Base-by-base conservation (phyloP, 2,888 invertebrate genomes). In the Rotaria macrura region DNA sequence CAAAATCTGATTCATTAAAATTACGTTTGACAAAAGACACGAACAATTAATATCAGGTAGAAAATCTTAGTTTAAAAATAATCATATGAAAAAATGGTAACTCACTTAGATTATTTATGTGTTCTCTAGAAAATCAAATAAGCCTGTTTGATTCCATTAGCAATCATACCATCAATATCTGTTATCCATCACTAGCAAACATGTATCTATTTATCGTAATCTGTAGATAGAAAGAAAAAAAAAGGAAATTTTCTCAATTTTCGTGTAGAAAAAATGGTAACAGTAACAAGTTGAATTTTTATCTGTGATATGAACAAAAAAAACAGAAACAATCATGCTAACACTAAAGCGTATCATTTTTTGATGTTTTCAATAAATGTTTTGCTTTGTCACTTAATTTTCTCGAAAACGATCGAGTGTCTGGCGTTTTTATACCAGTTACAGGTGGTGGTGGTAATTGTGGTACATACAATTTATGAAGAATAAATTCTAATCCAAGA, bases 331-430 rank as follows among this genome's bases (percentile, higher is more conserved):
- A 49, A 49, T 49, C 49, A 49, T 49, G 14, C 23, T 52, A 52
- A 20, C 1, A 65, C 17, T 65, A 34, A 34, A 65, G 29, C 20
- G 65, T 65, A 17, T 65, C 65, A 34, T 65, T 65, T 0, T 43
- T 79, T 0, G 79, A 40, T 79, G 79, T 25, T n/a, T 79, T 40
- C 14, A 79, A 43, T 25, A 79, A n/a, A 12, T 43, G 14, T n/a
- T 79, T 79, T 43, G 79, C 79, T 43, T 79, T 79, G 43, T 79
- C 79, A 79, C 43, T 43, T n/a, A 79, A 12, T 65, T 65, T 65
- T 38, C 34, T 65, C 7, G 65, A 65, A 6, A 65, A 38, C 38
- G 34, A 34, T 65, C 65, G 34, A 20, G 34, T 65, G 38, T 65
- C 65, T 65, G 65, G 65, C 6, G 34, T 65, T 65, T 38, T 65